phyloP scores from a whole-genome alignment of 2,113 vertebrate species.

The Xiphias gladius region DNA sequence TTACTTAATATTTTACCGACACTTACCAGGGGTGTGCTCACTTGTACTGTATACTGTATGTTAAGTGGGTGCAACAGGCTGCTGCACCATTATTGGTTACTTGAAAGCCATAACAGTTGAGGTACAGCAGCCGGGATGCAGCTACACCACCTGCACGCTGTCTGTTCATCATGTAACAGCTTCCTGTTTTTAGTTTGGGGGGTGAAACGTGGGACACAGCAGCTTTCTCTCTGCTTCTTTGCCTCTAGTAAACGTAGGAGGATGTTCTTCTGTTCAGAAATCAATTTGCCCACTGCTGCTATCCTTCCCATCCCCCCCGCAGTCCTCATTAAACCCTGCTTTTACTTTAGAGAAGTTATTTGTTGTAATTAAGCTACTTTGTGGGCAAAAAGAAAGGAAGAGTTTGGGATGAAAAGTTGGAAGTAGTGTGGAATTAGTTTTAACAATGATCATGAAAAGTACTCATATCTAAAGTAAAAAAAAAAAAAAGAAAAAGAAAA shows the following conservation, averaged over 20 bases:
- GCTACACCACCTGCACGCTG: neutral
- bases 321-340: neutral
- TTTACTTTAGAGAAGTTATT: neutral
- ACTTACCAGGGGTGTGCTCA: neutral
- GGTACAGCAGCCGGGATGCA: neutral
- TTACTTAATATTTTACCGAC: no score
- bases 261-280: constrained; percentile 24
- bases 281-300: constrained; percentile 19
- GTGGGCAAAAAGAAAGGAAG: neutral
- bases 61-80: neutral
- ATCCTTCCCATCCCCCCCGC: neutral
- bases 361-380: neutral
- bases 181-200: neutral
- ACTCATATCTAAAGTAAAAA: neutral
- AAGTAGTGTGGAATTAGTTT: neutral
- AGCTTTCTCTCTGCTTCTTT: neutral
- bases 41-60: neutral
- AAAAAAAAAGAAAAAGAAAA: no score
- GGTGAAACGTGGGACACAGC: constrained; percentile 21
- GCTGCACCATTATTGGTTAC: neutral
- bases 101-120: neutral
- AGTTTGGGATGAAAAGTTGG: neutral
- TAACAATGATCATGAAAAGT: constrained; percentile 4
- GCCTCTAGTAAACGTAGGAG: neutral
- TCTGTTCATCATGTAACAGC: constrained; percentile 1